Base-by-base conservation (phyloP, 2,888 invertebrate genomes). In the Tipula vernalis region DNA sequence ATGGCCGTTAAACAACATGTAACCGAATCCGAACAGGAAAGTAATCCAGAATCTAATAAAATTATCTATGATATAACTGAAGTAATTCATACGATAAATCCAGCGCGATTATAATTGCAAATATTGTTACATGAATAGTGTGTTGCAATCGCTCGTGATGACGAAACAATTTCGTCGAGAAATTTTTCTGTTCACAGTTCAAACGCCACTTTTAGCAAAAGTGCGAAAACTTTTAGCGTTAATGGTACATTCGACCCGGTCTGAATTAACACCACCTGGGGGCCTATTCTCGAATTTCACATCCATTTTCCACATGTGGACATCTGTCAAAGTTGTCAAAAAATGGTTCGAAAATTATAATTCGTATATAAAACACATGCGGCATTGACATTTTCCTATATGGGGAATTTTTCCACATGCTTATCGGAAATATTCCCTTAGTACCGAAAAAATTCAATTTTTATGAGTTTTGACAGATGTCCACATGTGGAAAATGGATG, bases 81-180 rank as follows among this genome's bases (percentile, higher is more conserved):
- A 71, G 15, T 57, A n/a, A 36, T 86, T 18, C 47, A 86, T 15
- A 18, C 44, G 36, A 28, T 86, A 28, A 86, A 28, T 44, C 42
- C 18, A 44, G 44, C 5, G 44, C 42, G 28, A 10, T 28, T 28
- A 71, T 71, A 88, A 88, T 88, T 0, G 36, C 86, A 44, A 88
- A 85, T n/a, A 89, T 0, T 97, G 97, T 90, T 97, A 97, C 89
- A 96, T 97, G 95, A 97, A 97, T 91, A 96, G 96, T 90, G 95
- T 97, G 1, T 91, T 97, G 87, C 97, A 97, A 91, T 96, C 97
- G 0, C 92, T 97, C 71, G 95, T 95, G 87, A 95, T 96, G 94
- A 96, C 97, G 39, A 95, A 94, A 90, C 94, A 95, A 88, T 96
- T 96, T 89, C 94, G 95, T 88, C 94, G 94, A 4, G 94, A 95